Conservation (phyloP, 2,113 vertebrate genomes). For the Arenaria interpres region DNA sequence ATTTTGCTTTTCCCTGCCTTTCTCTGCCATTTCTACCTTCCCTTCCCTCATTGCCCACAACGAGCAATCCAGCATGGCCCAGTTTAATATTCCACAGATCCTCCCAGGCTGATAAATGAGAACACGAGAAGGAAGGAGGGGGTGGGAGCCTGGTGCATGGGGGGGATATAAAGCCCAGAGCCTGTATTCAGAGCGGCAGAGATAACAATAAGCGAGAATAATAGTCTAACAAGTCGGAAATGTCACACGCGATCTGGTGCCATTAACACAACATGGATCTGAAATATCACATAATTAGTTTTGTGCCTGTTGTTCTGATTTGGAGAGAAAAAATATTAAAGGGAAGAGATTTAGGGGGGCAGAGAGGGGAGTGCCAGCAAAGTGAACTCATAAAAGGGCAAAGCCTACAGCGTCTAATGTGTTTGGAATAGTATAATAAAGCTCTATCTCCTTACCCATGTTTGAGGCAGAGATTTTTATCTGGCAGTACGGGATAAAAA, state of each 20-base stretch:
- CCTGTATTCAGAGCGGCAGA: slow-evolving; percentile 59
- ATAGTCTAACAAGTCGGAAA: slow-evolving; percentile 76
- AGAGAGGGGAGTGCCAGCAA: slow-evolving; percentile 33
- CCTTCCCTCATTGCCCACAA: neutral
- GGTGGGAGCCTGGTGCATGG: slow-evolving; percentile 21
- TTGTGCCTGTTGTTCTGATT: slow-evolving; percentile 75
- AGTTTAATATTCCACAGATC: slow-evolving; percentile 55
- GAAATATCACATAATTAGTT: slow-evolving; percentile 81
- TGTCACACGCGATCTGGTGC: slow-evolving; percentile 70
- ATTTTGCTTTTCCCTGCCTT: neutral
- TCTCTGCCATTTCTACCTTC: neutral
- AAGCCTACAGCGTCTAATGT: slow-evolving; percentile 56
- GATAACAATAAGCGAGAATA: slow-evolving; percentile 78
- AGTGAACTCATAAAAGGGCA: slow-evolving; percentile 48
- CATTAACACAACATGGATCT: slow-evolving; percentile 78
- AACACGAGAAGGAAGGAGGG: slow-evolving; percentile 14
- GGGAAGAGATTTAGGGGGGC: slow-evolving; percentile 23
- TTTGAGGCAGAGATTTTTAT: slow-evolving; percentile 68
- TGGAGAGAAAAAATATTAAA: slow-evolving; percentile 66
- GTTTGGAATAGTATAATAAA: slow-evolving; percentile 69
- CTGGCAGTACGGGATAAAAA: slow-evolving; percentile 50
- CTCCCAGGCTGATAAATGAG: slow-evolving; percentile 41
- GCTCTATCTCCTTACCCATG: slow-evolving; percentile 64
- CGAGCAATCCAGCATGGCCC: neutral
- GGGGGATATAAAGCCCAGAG: slow-evolving; percentile 48